Evolutionary conservation across 2,888 invertebrate genomes (phyloP).

Genomic region (Ormyrus thymus): DNA sequence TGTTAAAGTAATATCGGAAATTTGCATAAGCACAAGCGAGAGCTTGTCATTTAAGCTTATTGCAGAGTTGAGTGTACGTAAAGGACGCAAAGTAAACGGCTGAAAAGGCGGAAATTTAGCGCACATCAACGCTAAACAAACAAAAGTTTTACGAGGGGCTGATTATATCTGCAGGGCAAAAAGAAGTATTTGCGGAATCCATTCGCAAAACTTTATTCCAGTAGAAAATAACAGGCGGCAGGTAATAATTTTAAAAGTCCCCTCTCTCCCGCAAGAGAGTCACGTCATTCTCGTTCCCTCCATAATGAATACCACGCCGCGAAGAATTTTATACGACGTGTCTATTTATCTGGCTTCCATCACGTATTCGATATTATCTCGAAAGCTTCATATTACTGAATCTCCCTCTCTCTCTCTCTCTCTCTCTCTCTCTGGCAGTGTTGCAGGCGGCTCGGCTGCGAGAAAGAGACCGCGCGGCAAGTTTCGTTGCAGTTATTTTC

Average conservation of each 20-base stretch:
- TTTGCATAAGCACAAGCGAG: too few relatives aligned
- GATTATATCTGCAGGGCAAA: not conserved
- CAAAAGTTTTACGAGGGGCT: conserved; percentile 1
- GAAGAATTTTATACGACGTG: conserved; percentile 46
- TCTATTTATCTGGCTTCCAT: conserved; percentile 57
- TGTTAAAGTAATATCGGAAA: too few relatives aligned
- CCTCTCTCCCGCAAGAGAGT: not conserved
- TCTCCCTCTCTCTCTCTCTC: conserved; percentile 1
- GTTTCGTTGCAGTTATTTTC: conserved; percentile 63
- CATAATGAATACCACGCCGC: conserved; percentile 41
- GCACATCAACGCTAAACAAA: not conserved
- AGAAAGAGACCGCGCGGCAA: conserved; percentile 35
- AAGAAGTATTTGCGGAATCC: conserved; percentile 15
- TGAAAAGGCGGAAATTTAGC: not conserved
- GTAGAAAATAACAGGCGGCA: conserved; percentile 25
- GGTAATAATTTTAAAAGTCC: conserved; percentile 19
- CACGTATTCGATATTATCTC: conserved; percentile 60
- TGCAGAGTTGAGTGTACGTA: not conserved
- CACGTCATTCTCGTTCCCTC: conserved; percentile 18
- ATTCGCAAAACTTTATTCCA: conserved; percentile 8
- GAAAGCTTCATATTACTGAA: conserved; percentile 58
- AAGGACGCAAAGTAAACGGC: not conserved
- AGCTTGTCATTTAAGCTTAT: not conserved
- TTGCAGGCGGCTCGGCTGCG: not conserved
- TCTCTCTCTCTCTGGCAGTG: not conserved